A percentile compares a stretch with the other conserved stretches of the same genome.
Evolutionary conservation across 1,140 invertebrate genomes (phyloP).

Genomic region (Pseudomyrmex sp.): DNA sequence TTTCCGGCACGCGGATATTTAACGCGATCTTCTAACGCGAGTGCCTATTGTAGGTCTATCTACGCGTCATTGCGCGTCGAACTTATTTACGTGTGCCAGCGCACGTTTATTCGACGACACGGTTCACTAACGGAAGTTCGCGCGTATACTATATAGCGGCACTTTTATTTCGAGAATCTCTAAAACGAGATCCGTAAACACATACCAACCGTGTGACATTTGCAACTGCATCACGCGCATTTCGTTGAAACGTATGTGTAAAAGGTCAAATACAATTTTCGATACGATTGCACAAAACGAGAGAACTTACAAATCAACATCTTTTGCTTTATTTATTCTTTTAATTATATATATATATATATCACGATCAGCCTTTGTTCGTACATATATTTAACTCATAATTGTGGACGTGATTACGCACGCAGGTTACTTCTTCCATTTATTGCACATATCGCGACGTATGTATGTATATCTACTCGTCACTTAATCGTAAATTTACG

Average conservation of each 20-base stretch:
- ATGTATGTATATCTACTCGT: neutral
- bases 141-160: neutral
- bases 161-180: slow-evolving; percentile 40
- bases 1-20: too few relatives aligned
- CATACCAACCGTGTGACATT: neutral
- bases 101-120: neutral
- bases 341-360: neutral
- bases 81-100: slow-evolving; percentile 1
- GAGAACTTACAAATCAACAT: too few relatives aligned
- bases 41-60: too few relatives aligned
- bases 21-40: too few relatives aligned
- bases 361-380: slow-evolving; percentile 42
- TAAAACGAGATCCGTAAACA: slow-evolving; percentile 22
- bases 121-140: neutral
- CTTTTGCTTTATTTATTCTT: too few relatives aligned
- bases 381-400: slow-evolving; percentile 6
- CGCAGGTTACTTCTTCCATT: neutral
- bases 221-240: neutral
- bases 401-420: slow-evolving; percentile 38
- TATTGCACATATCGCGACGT: too few relatives aligned
- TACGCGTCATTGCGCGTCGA: neutral
- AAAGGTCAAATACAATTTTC: too few relatives aligned
- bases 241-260: too few relatives aligned
- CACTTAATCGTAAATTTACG: slow-evolving; percentile 25
- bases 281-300: too few relatives aligned